A percentile compares a stretch with the other conserved stretches of the same genome.
phyloP scores from a whole-genome alignment of 1,140 invertebrate species.

The Bilobella aurantiaca region DNA sequence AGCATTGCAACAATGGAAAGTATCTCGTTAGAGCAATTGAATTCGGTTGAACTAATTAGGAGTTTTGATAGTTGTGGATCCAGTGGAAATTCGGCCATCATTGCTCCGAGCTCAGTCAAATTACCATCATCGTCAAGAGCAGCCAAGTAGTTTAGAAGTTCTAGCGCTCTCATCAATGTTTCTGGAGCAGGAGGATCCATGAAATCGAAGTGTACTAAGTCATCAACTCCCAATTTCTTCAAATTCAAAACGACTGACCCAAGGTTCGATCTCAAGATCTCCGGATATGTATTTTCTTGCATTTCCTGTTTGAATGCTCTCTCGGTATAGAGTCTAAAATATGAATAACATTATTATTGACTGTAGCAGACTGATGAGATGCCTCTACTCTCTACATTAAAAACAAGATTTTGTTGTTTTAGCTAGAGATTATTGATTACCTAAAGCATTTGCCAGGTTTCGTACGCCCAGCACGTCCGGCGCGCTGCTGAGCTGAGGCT shows the following conservation, averaged over 20 bases:
- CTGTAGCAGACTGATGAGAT: too few species aligned
- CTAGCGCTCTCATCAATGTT: slow-evolving; percentile 97
- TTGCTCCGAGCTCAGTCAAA: slow-evolving; percentile 86
- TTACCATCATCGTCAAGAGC: slow-evolving; percentile 95
- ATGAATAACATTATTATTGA: neutral
- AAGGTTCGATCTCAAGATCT: slow-evolving; percentile 93
- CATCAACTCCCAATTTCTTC: slow-evolving; percentile 98
- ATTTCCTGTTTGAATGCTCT: slow-evolving; percentile 98
- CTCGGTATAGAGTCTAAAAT: slow-evolving; percentile 81
- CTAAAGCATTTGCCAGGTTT: slow-evolving; percentile 68
- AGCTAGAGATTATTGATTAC: slow-evolving; percentile 1
- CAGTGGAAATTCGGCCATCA: slow-evolving; percentile 99
- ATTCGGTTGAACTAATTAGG: slow-evolving; percentile 91
- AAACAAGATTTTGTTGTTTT: neutral
- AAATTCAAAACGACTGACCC: slow-evolving; percentile 94
- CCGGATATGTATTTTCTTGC: slow-evolving; percentile 99
- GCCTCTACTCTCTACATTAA: neutral
- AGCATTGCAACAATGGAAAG: slow-evolving; percentile 98
- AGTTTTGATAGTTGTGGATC: slow-evolving; percentile 99
- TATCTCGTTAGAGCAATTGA: slow-evolving; percentile 99
- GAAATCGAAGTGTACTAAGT: slow-evolving; percentile 99
- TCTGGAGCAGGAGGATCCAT: slow-evolving; percentile 99
- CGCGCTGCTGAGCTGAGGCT: slow-evolving; percentile 97
- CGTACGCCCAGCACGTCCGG: slow-evolving; percentile 92
- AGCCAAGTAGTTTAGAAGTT: slow-evolving; percentile 93